Percentiles rank a stretch among this genome's conserved stretches.
These are phyloP conservation scores for Pelecanus crispus DNA, from an alignment of 2,113 vertebrate species.

Conservation along the genomic window DNA sequence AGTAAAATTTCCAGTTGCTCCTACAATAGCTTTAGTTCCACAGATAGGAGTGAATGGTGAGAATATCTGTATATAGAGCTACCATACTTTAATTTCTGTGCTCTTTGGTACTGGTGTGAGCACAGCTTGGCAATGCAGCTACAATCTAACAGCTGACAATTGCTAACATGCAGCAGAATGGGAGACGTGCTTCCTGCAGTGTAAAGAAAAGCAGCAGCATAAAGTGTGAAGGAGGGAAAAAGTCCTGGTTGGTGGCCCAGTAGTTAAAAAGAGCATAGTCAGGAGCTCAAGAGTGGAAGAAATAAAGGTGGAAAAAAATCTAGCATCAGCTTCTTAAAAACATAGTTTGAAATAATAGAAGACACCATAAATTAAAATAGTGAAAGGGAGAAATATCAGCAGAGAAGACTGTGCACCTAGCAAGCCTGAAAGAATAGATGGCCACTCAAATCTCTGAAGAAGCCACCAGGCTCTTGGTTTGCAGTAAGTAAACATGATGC, in stretches of 20 bases:
- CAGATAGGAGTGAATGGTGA: not conserved
- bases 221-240: not conserved
- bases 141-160: not conserved
- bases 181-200: not conserved
- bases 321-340: not conserved
- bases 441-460: not conserved
- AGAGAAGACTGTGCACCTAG: not conserved
- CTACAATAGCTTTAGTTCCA: not conserved
- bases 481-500: not conserved
- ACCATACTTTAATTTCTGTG: not conserved
- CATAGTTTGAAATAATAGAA: not conserved
- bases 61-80: not conserved
- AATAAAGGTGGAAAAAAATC: not conserved
- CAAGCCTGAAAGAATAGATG: not conserved
- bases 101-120: not conserved
- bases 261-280: not conserved
- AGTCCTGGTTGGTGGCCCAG: not conserved
- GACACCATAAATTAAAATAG: not conserved
- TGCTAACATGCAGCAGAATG: not conserved
- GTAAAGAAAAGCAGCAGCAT: not conserved
- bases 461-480: not conserved
- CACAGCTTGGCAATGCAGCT: not conserved
- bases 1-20: not conserved
- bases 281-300: not conserved
- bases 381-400: fast-evolving